Conservation (phyloP, 2,113 vertebrate genomes). For the Pampusana beccarii region DNA sequence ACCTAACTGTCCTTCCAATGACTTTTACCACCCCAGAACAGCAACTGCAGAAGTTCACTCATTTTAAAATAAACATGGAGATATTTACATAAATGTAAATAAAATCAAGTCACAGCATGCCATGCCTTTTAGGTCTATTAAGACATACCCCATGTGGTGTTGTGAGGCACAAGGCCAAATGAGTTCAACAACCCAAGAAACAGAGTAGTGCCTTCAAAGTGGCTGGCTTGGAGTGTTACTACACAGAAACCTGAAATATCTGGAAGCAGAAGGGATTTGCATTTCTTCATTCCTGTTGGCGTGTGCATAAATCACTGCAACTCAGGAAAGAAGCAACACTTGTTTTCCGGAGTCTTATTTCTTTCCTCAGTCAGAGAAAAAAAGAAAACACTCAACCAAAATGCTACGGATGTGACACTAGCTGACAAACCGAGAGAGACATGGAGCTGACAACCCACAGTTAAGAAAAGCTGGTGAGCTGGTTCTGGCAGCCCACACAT, state of each 20-base stretch:
- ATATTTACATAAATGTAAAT: constrained; percentile 43
- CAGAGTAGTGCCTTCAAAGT: not conserved
- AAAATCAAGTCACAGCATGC: constrained; percentile 25
- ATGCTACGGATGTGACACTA: not conserved
- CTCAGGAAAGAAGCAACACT: not conserved
- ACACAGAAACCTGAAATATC: not conserved
- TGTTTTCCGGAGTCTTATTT: not conserved
- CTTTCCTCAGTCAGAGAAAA: not conserved
- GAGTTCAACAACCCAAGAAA: constrained; percentile 23
- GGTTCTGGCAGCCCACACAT: not conserved
- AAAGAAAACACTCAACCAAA: not conserved
- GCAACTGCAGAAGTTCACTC: not conserved
- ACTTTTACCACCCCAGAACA: not conserved
- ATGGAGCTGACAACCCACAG: not conserved
- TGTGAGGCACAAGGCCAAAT: constrained; percentile 25
- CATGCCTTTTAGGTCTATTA: constrained; percentile 20
- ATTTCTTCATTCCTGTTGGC: not conserved
- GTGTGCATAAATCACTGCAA: not conserved
- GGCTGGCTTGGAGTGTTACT: not conserved
- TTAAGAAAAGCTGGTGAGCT: not conserved
- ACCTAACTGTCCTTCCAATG: not conserved
- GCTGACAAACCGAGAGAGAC: not conserved
- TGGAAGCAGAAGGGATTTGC: constrained; percentile 1
- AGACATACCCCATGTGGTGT: not conserved
- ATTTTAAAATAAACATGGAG: not conserved